Conservation (phyloP, 2,888 invertebrate genomes). For the Iselma pallidipennis region DNA sequence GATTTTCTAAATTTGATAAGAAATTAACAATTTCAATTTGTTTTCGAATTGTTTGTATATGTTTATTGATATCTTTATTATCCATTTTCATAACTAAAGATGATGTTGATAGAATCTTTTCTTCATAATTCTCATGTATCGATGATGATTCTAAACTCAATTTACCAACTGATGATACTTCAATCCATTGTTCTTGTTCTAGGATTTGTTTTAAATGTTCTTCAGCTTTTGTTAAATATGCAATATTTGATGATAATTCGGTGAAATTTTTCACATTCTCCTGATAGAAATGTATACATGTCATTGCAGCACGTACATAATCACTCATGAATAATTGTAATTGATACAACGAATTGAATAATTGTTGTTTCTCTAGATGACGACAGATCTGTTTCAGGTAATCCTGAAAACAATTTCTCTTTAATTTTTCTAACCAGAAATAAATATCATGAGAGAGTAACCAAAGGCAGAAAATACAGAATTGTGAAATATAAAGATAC, state of each 20-base stretch:
- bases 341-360: slow-evolving; percentile 73
- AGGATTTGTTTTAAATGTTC: slow-evolving; percentile 68
- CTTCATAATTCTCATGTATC: slow-evolving; percentile 42
- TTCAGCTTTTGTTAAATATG: slow-evolving; percentile 63
- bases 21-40: slow-evolving; percentile 82
- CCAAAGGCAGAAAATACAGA: too few relatives aligned
- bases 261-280: slow-evolving; percentile 62
- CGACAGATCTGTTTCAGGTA: slow-evolving; percentile 73
- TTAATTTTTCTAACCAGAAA: too few relatives aligned
- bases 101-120: slow-evolving; percentile 58
- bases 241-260: slow-evolving; percentile 60
- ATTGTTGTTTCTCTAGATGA: slow-evolving; percentile 69
- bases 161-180: slow-evolving; percentile 49
- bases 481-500: too few relatives aligned
- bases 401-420: slow-evolving; percentile 55
- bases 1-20: slow-evolving; percentile 66
- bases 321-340: slow-evolving; percentile 74
- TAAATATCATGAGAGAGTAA: too few relatives aligned
- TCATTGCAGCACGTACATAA: slow-evolving; percentile 76
- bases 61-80: slow-evolving; percentile 71
- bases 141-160: slow-evolving; percentile 20
- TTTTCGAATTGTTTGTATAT: slow-evolving; percentile 77
- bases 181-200: slow-evolving; percentile 61
- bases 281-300: slow-evolving; percentile 77
- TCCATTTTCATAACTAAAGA: slow-evolving; percentile 73